Percentiles rank a stretch among this genome's conserved stretches.
phyloP scores from a whole-genome alignment of 2,888 invertebrate species.

The Epinotia ramella region DNA sequence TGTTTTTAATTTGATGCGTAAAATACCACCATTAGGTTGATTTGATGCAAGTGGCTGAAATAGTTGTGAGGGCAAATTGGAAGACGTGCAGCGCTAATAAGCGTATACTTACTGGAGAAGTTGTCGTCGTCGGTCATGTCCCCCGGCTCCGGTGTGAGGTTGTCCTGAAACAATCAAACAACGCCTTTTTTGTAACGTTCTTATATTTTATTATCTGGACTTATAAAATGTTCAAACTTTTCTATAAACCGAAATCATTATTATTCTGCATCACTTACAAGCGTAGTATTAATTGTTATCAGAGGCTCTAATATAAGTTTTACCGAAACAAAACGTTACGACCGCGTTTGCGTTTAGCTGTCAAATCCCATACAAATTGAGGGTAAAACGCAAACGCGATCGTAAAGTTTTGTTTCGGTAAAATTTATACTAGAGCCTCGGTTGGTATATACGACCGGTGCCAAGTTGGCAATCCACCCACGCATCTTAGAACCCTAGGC shows the following conservation, averaged over 20 bases:
- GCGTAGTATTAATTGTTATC: background rate
- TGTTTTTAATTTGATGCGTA: slow-evolving; percentile 56
- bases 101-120: slow-evolving; percentile 86
- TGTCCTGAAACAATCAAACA: slow-evolving; percentile 87
- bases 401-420: too few relatives aligned
- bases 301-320: too few relatives aligned
- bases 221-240: background rate
- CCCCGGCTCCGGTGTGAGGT: slow-evolving; percentile 88
- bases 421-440: too few relatives aligned
- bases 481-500: slow-evolving; percentile 19
- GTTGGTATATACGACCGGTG: background rate
- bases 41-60: slow-evolving; percentile 82
- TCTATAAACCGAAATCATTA: background rate
- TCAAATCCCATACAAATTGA: too few relatives aligned
- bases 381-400: too few relatives aligned
- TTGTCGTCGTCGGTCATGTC: slow-evolving; percentile 90
- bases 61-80: slow-evolving; percentile 22
- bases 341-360: too few relatives aligned
- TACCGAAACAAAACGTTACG: too few relatives aligned
- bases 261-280: background rate
- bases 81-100: background rate
- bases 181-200: background rate
- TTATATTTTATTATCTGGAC: too few relatives aligned
- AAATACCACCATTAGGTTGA: slow-evolving; percentile 71
- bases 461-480: slow-evolving; percentile 6